Conservation (phyloP, 2,888 invertebrate species). For the Mimachlamys varia region DNA sequence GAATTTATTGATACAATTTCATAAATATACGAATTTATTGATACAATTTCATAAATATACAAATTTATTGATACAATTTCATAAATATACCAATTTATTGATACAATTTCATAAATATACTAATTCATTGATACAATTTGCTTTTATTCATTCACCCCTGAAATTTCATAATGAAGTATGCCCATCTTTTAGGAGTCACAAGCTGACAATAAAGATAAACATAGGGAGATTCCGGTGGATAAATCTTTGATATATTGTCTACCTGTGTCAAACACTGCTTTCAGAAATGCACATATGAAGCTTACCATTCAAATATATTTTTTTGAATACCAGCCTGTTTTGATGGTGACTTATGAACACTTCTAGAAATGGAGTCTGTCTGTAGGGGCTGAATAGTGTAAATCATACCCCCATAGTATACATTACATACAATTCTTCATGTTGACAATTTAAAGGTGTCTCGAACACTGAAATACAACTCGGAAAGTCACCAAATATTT, state of each 20-base stretch:
- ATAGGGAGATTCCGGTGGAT: neutral
- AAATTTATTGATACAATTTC: too few relatives aligned
- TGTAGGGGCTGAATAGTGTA: neutral
- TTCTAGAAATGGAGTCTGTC: neutral
- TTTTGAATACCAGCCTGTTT: neutral
- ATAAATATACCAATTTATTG: too few relatives aligned
- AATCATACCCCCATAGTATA: neutral
- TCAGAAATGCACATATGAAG: neutral
- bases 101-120: too few relatives aligned
- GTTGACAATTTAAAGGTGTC: neutral
- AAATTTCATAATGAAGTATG: too few relatives aligned
- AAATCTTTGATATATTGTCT: too few relatives aligned
- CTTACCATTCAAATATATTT: neutral
- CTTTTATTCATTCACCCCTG: too few relatives aligned
- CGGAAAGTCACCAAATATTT: neutral
- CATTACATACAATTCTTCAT: constrained; percentile 23
- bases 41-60: too few relatives aligned
- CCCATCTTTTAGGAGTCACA: too few relatives aligned
- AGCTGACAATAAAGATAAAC: neutral
- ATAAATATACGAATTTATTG: too few relatives aligned
- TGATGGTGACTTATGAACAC: constrained; percentile 12
- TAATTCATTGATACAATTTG: too few relatives aligned
- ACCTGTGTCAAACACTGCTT: neutral
- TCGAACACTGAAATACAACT: neutral
- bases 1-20: too few relatives aligned